Conservation (phyloP, 2,113 vertebrate genomes). For the Marmota monax region DNA sequence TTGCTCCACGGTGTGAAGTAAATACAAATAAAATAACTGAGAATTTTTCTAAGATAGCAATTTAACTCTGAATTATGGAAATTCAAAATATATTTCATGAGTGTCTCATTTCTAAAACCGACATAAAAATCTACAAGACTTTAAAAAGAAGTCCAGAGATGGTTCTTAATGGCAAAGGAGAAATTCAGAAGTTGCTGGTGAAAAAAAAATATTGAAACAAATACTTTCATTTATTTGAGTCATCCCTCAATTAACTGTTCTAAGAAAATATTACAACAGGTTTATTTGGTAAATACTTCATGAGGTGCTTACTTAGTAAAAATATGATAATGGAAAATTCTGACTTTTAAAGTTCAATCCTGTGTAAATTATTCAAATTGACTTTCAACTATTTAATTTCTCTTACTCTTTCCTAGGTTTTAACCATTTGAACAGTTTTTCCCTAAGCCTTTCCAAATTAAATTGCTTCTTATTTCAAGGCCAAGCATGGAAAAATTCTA, state of each 20-base stretch:
- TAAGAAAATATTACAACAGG: constrained; percentile 69
- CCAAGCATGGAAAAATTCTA: constrained; percentile 75
- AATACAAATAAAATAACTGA: not conserved
- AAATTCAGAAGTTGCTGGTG: constrained; percentile 45
- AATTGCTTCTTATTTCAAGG: constrained; percentile 72
- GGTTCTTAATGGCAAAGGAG: constrained; percentile 20
- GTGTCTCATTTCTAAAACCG: not conserved
- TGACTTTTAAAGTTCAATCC: constrained; percentile 78
- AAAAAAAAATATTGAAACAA: not conserved
- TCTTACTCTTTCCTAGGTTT: constrained; percentile 70
- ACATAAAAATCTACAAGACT: not conserved
- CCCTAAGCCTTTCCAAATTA: constrained; percentile 77
- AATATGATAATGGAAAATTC: constrained; percentile 76
- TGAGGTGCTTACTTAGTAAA: constrained; percentile 48
- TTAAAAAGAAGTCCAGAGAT: not conserved
- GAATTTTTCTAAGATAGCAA: not conserved
- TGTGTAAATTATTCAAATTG: constrained; percentile 73
- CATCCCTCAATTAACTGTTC: constrained; percentile 47
- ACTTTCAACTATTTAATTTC: constrained; percentile 70
- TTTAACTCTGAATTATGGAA: constrained; percentile 1
- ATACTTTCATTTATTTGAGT: constrained; percentile 50
- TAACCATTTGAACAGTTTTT: constrained; percentile 81
- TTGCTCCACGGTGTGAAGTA: not conserved
- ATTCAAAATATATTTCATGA: constrained; percentile 4
- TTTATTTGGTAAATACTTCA: constrained; percentile 75